Evolutionary conservation across 2,113 vertebrate genomes (phyloP).

Genomic region (Poeciliopsis turrubarensis): DNA sequence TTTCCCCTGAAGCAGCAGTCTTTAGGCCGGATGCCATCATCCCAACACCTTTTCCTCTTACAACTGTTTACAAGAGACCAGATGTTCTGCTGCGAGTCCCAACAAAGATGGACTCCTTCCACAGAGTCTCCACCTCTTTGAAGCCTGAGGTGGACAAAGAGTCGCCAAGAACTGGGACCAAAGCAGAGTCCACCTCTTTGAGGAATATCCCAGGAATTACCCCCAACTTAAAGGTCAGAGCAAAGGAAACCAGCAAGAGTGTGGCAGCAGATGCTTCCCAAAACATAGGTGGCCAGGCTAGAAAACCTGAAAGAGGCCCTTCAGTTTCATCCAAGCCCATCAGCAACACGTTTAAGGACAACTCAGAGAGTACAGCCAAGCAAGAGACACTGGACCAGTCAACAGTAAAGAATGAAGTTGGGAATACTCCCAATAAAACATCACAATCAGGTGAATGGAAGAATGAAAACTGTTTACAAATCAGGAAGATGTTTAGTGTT

Average conservation of each 20-base stretch:
- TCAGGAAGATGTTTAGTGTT: too few species aligned
- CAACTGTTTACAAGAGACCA: slow-evolving; percentile 32
- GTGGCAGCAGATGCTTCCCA: background rate
- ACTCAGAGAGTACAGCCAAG: background rate
- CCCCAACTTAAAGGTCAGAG: background rate
- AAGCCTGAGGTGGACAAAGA: background rate
- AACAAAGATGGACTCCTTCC: slow-evolving; percentile 27
- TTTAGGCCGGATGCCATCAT: slow-evolving; percentile 6
- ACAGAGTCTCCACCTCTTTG: too few species aligned
- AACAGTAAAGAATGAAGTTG: slow-evolving; percentile 6
- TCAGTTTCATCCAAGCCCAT: background rate
- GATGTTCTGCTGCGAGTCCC: slow-evolving; percentile 44
- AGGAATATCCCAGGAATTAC: slow-evolving; percentile 21
- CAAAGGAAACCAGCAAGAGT: background rate
- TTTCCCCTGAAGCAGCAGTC: slow-evolving; percentile 15
- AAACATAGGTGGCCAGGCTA: background rate
- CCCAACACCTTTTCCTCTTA: slow-evolving; percentile 47
- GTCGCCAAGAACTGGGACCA: background rate
- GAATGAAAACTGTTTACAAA: background rate
- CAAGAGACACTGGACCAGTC: background rate
- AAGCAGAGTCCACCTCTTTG: slow-evolving; percentile 14
- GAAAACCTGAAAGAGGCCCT: background rate
- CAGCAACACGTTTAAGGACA: background rate
- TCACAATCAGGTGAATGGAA: slow-evolving; percentile 26
- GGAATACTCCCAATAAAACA: background rate